Evolutionary conservation across 2,797 vertebrate genomes (phyloP).

Genomic region (Chromobotia macracanthus): DNA sequence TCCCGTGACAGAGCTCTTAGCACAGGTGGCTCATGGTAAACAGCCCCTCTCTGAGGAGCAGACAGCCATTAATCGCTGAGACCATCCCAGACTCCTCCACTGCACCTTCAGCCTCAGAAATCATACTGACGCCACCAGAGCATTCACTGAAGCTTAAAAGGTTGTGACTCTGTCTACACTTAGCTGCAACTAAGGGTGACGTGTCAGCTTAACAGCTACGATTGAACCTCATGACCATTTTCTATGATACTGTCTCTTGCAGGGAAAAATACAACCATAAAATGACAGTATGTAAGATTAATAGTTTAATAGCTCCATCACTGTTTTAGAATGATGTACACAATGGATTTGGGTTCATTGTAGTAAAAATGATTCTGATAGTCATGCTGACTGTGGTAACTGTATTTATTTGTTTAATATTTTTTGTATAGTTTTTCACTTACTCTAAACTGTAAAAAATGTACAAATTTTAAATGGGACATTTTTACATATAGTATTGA

Average conservation of each 20-base stretch:
- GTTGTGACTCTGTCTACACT: constrained; percentile 61
- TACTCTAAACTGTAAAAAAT: too few relatives aligned
- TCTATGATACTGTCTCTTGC: constrained; percentile 35
- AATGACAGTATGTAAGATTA: constrained; percentile 31
- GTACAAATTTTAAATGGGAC: not conserved
- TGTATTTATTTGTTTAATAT: not conserved
- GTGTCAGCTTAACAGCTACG: constrained; percentile 49
- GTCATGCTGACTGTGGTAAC: not conserved
- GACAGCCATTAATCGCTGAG: constrained; percentile 79
- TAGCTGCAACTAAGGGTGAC: constrained; percentile 59
- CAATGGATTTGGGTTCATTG: constrained; percentile 29
- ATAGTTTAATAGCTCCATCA: constrained; percentile 41
- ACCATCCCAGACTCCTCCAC: constrained; percentile 67
- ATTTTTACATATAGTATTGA: not conserved
- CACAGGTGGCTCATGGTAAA: constrained; percentile 74
- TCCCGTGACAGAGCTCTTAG: constrained; percentile 82
- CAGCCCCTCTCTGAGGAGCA: constrained; percentile 73
- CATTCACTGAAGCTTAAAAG: constrained; percentile 66
- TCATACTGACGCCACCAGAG: constrained; percentile 73
- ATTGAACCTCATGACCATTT: constrained; percentile 42
- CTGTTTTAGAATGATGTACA: constrained; percentile 34
- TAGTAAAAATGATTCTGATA: not conserved
- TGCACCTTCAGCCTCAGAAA: constrained; percentile 72
- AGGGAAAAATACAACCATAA: constrained; percentile 12
- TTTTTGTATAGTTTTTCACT: not conserved